Percentiles rank a stretch among this genome's conserved stretches.
These are phyloP conservation scores for Dendrolimus kikuchii DNA, from an alignment of 1,140 invertebrate genomes.

Conservation along the genomic window DNA sequence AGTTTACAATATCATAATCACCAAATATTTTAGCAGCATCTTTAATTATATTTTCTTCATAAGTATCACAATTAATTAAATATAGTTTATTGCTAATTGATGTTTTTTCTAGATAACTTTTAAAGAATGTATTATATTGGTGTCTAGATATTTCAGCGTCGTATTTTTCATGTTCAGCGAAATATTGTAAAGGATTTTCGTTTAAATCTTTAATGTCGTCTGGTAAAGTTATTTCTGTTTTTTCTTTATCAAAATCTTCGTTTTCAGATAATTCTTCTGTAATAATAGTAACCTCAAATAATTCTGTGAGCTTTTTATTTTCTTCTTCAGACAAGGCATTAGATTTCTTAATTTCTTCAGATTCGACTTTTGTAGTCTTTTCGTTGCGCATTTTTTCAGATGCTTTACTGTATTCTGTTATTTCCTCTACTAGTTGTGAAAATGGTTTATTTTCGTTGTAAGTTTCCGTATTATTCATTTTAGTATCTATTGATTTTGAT, in stretches of 20 bases:
- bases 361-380: conserved; percentile 1
- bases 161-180: conserved; percentile 48
- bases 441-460: conserved; percentile 24
- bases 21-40: conserved; percentile 36
- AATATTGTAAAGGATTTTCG: conserved; percentile 32
- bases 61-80: conserved; percentile 55
- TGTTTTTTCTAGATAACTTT: conserved; percentile 22
- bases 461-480: conserved; percentile 9
- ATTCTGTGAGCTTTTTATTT: conserved; percentile 21
- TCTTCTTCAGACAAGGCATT: conserved; percentile 3
- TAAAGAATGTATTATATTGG: conserved; percentile 38
- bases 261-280: conserved; percentile 39
- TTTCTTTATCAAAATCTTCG: conserved; percentile 24
- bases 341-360: too few relatives aligned
- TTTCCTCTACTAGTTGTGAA: conserved; percentile 17
- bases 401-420: conserved; percentile 17
- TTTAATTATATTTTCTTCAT: conserved; percentile 49
- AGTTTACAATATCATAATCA: conserved; percentile 43
- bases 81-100: conserved; percentile 32
- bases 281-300: conserved; percentile 39
- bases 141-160: conserved; percentile 43
- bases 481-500: conserved; percentile 2
- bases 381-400: conserved; percentile 6
- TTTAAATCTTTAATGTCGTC: conserved; percentile 4
- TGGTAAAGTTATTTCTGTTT: conserved; percentile 8